Evolutionary conservation across 2,888 invertebrate genomes (phyloP).

Genomic region (Labia minor): DNA sequence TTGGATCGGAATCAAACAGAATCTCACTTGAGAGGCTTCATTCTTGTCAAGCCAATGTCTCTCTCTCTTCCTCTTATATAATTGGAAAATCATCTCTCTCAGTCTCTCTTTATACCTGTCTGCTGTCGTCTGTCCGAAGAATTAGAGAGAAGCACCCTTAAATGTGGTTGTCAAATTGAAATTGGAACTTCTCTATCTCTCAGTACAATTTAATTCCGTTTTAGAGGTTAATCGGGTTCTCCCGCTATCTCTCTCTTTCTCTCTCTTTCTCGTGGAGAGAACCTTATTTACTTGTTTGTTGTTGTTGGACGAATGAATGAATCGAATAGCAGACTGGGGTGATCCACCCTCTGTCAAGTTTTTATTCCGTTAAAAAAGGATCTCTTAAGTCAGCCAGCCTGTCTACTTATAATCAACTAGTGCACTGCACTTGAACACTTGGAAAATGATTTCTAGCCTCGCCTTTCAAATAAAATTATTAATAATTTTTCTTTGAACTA

Average conservation of each 20-base stretch:
- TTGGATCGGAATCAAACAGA: slow-evolving; percentile 13
- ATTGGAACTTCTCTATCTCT: not conserved
- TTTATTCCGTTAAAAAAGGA: not conserved
- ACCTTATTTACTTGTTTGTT: slow-evolving; percentile 13
- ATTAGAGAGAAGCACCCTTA: slow-evolving; percentile 13
- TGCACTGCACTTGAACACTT: not conserved
- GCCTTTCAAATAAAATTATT: too few relatives aligned
- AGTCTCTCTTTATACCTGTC: not conserved
- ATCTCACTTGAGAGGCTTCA: slow-evolving; percentile 7
- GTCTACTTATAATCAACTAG: not conserved
- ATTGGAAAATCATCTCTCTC: not conserved
- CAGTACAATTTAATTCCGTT: slow-evolving; percentile 4
- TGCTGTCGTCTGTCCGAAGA: not conserved
- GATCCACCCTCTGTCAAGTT: slow-evolving; percentile 1
- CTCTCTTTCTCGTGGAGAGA: not conserved
- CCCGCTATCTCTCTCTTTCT: not conserved
- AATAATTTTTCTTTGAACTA: too few relatives aligned
- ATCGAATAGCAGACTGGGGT: not conserved
- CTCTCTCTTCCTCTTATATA: not conserved
- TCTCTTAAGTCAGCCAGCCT: not conserved
- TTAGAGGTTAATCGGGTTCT: not conserved
- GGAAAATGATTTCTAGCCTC: slow-evolving; percentile 4
- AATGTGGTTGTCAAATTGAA: slow-evolving; percentile 7
- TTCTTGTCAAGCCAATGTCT: slow-evolving; percentile 13
- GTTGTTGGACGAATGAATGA: slow-evolving; percentile 4